phyloP scores from a whole-genome alignment of 1,140 invertebrate species.

The Hyles vespertilio region DNA sequence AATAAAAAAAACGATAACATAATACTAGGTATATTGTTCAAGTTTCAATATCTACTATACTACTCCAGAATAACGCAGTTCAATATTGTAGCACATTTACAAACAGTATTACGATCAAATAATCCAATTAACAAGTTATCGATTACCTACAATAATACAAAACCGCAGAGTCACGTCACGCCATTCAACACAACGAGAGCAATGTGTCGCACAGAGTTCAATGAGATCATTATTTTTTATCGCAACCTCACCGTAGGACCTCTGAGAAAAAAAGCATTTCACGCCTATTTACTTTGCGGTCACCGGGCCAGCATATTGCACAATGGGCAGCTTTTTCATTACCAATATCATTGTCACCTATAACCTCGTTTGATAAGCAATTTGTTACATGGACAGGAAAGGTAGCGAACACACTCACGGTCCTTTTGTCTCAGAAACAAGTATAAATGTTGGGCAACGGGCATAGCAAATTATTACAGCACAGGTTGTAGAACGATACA shows the following conservation, averaged over 20 bases:
- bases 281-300: conserved; percentile 35
- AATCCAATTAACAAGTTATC: too few relatives aligned
- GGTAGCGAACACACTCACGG: conserved; percentile 54
- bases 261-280: conserved; percentile 38
- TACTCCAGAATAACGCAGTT: too few relatives aligned
- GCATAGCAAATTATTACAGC: conserved; percentile 63
- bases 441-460: conserved; percentile 72
- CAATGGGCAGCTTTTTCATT: conserved; percentile 55
- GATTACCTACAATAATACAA: too few relatives aligned
- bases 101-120: too few relatives aligned
- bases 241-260: conserved; percentile 14
- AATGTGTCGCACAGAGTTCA: too few relatives aligned
- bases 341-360: conserved; percentile 61
- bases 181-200: too few relatives aligned
- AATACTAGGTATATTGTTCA: too few relatives aligned
- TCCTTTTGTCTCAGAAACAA: conserved; percentile 52
- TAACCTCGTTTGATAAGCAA: conserved; percentile 64
- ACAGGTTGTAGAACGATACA: conserved; percentile 43
- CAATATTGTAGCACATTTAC: too few relatives aligned
- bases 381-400: conserved; percentile 69
- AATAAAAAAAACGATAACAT: too few relatives aligned
- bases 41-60: too few relatives aligned
- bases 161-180: too few relatives aligned
- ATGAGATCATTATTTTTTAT: neutral
- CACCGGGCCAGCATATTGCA: conserved; percentile 28